Conservation (phyloP, 2,888 invertebrate species). For the Coleophora flavipennella region DNA sequence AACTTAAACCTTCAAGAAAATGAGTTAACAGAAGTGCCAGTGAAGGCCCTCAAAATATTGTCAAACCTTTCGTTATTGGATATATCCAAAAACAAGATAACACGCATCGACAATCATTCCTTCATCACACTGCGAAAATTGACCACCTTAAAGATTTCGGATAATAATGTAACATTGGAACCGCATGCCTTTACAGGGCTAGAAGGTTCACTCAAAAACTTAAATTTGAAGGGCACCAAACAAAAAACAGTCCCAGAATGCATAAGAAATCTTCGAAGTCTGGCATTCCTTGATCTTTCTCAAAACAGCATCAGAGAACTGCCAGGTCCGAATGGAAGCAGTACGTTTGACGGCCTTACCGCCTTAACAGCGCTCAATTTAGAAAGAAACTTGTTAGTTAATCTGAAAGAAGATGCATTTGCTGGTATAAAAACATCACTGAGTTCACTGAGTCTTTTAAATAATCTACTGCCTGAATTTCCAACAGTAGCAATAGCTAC, state of each 20-base stretch:
- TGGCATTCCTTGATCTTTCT: constrained; percentile 91
- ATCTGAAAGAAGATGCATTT: constrained; percentile 83
- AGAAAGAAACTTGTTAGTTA: constrained; percentile 89
- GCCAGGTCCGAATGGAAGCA: constrained; percentile 78
- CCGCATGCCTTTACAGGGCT: constrained; percentile 82
- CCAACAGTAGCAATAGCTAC: constrained; percentile 85
- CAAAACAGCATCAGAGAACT: constrained; percentile 89
- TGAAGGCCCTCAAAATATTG: constrained; percentile 78
- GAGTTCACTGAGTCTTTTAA: constrained; percentile 89
- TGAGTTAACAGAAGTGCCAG: constrained; percentile 83
- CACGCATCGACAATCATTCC: constrained; percentile 79
- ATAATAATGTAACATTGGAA: constrained; percentile 86
- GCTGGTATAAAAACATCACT: constrained; percentile 84
- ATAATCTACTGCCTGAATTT: constrained; percentile 90
- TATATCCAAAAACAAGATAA: constrained; percentile 86
- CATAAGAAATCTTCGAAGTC: constrained; percentile 80
- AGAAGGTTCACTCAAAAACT: constrained; percentile 86
- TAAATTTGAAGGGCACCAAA: constrained; percentile 90
- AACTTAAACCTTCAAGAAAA: constrained; percentile 91
- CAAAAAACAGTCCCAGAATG: constrained; percentile 86
- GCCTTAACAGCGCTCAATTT: constrained; percentile 89
- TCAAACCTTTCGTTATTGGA: constrained; percentile 84
- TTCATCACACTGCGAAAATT: constrained; percentile 81
- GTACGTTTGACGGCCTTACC: constrained; percentile 83
- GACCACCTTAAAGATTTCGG: constrained; percentile 87